Percentiles rank a stretch among this genome's conserved stretches.
phyloP scores from a whole-genome alignment of 2,113 vertebrate species.

The Acrocephalus kingi region DNA sequence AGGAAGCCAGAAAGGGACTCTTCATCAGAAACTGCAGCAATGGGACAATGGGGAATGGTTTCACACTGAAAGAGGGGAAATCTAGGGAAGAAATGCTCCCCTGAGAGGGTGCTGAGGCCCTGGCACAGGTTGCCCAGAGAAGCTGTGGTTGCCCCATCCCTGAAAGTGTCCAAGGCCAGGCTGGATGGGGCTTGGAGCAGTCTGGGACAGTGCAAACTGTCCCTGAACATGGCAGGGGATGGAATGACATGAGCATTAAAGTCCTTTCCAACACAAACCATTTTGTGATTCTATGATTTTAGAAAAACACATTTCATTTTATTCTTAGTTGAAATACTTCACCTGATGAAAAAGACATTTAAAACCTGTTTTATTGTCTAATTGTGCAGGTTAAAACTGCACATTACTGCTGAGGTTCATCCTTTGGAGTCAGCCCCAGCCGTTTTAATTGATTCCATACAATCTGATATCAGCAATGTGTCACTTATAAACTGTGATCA shows the following conservation, averaged over 20 bases:
- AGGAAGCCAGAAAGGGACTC: background rate
- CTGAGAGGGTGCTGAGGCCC: rapidly evolving
- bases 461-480: background rate
- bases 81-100: background rate
- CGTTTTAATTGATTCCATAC: background rate
- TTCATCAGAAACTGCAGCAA: background rate
- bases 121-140: background rate
- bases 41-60: background rate
- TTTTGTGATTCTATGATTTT: background rate
- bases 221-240: background rate
- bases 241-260: background rate
- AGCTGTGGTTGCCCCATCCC: background rate
- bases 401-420: background rate
- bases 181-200: rapidly evolving
- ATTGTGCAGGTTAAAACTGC: background rate
- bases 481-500: background rate
- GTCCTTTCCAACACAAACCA: background rate
- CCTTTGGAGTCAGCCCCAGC: background rate
- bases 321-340: background rate
- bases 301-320: background rate
- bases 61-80: background rate
- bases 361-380: background rate
- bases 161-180: background rate
- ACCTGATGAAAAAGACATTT: background rate
- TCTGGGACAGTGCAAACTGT: background rate